phyloP scores from a whole-genome alignment of 2,888 invertebrate genomes.

The Dryobota labecula region DNA sequence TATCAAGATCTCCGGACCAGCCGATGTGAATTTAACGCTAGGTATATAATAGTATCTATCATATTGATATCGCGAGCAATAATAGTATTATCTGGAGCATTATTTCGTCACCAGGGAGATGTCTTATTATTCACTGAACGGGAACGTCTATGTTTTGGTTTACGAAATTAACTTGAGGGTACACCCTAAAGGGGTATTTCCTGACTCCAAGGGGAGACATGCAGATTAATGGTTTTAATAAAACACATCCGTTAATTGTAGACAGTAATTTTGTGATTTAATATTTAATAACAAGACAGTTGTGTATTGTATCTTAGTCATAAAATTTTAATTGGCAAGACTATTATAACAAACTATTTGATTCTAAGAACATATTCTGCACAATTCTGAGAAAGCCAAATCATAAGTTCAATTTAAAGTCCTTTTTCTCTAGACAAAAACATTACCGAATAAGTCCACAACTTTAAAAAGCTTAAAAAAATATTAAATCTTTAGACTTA shows the following conservation, averaged over 20 bases:
- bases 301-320: constrained; percentile 3
- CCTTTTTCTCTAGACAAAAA: neutral
- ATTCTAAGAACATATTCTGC: neutral
- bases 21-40: constrained; percentile 69
- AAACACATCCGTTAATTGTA: constrained; percentile 78
- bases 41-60: constrained; percentile 62
- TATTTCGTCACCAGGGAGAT: constrained; percentile 83
- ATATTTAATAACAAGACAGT: constrained; percentile 46
- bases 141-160: constrained; percentile 83
- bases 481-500: constrained; percentile 25
- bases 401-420: neutral
- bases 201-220: constrained; percentile 74
- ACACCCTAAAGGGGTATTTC: constrained; percentile 77
- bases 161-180: constrained; percentile 82
- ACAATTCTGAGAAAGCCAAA: neutral
- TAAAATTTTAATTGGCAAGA: neutral
- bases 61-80: constrained; percentile 70
- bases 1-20: constrained; percentile 75
- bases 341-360: neutral
- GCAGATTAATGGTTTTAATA: constrained; percentile 83
- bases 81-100: constrained; percentile 72
- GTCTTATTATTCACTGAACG: constrained; percentile 84
- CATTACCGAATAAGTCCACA: neutral
- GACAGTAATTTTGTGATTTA: constrained; percentile 66
- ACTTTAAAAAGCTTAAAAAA: constrained; percentile 21